These are phyloP conservation scores for Champsocephalus esox DNA, from an alignment of 2,797 vertebrate species.

Conservation along the genomic window DNA sequence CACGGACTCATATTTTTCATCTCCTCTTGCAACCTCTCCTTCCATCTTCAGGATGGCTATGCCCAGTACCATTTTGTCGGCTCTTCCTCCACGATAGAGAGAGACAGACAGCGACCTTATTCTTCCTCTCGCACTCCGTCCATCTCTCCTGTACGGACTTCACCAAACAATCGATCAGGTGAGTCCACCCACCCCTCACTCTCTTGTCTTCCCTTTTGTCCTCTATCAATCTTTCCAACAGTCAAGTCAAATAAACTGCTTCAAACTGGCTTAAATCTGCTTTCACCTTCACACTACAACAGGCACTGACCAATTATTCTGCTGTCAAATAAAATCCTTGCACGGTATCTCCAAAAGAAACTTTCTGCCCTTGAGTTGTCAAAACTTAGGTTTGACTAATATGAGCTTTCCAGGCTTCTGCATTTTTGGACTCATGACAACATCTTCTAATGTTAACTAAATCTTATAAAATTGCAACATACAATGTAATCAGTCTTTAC, in stretches of 20 bases:
- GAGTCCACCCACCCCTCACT: conserved; percentile 60
- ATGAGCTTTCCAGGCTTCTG: conserved; percentile 18
- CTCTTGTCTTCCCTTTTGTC: conserved; percentile 14
- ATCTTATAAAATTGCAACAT: not conserved
- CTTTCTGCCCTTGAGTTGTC: conserved; percentile 24
- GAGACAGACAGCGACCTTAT: conserved; percentile 97
- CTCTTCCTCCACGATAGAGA: conserved; percentile 97
- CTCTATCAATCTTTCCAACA: conserved; percentile 45
- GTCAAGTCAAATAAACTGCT: conserved; percentile 45
- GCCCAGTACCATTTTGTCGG: conserved; percentile 99
- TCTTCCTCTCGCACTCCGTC: conserved; percentile 98
- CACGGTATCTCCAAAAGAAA: conserved; percentile 14
- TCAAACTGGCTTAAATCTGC: conserved; percentile 25
- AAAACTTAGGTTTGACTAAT: conserved; percentile 32
- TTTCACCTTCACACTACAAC: conserved; percentile 62
- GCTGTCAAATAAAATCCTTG: conserved; percentile 44
- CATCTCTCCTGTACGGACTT: conserved; percentile 96
- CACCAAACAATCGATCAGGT: conserved; percentile 99
- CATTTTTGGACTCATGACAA: conserved; percentile 19
- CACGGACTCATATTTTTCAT: not conserved
- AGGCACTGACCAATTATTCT: conserved; percentile 38
- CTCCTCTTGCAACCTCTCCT: not conserved
- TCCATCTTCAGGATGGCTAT: conserved; percentile 92
- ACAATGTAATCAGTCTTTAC: not conserved
- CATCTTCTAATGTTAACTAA: conserved; percentile 8